Evolutionary conservation across 2,113 vertebrate species (phyloP).

Genomic region (Lophotis ruficrista): DNA sequence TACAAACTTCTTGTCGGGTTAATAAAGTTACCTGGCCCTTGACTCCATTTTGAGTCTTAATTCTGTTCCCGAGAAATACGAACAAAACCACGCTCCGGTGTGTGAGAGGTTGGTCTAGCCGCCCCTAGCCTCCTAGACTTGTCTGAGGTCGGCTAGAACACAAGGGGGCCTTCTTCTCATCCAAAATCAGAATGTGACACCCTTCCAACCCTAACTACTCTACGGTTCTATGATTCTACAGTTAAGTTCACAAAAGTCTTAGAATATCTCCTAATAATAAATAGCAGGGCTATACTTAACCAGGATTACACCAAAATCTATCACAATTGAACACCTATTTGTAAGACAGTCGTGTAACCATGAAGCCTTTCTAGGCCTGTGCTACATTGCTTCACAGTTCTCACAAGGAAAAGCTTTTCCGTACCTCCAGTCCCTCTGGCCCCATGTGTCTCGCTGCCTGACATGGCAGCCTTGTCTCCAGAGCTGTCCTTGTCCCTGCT

Average conservation of each 20-base stretch:
- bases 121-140: too few relatives aligned
- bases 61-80: too few relatives aligned
- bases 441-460: background rate
- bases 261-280: background rate
- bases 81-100: too few relatives aligned
- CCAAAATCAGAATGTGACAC: too few relatives aligned
- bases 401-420: background rate
- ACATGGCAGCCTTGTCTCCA: background rate
- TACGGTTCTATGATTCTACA: background rate
- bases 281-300: background rate
- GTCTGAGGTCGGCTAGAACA: too few relatives aligned
- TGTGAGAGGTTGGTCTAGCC: too few relatives aligned
- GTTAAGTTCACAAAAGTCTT: background rate
- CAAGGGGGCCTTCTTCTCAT: too few relatives aligned
- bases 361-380: background rate
- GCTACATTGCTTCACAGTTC: background rate
- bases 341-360: background rate
- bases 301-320: background rate
- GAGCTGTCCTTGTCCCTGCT: rapidly evolving
- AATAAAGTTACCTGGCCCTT: too few relatives aligned
- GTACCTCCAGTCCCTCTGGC: background rate
- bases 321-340: background rate
- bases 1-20: too few relatives aligned
- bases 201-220: background rate
- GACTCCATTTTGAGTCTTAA: too few relatives aligned